Evolutionary conservation across 2,797 vertebrate genomes (phyloP), one percentile per base, ranked within the genome.

Genomic region (Hippocampus kuda): DNA sequence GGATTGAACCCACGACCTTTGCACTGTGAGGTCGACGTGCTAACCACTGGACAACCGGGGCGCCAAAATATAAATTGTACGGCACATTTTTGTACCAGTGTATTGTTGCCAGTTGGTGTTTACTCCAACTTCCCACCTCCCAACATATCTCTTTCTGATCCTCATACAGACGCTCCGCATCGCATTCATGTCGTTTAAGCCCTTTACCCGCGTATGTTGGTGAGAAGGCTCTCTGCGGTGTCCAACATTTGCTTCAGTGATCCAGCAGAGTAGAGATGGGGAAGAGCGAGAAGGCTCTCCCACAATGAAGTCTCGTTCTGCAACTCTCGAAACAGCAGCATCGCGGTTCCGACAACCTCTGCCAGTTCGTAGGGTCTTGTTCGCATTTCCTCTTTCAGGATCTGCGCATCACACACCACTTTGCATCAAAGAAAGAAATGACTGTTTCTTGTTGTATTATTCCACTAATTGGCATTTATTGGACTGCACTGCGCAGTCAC

Each of bases 261-360:
- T 81, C 65, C 72, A 20, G 77, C n/a, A 6, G 77, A 69, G 6
- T 85, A 44, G 65, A 91, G 77, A 12, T 76, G 22, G 3, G 91
- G 90, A 41, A 91, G 7, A 13, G 67, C 74, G 1, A 92, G 70
- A 9, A 93, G 76, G 34, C 54, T 74, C 9, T 92, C 89, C 90
- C 90, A 92, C 54, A 93, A 41, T 0, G 81, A 74, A 0, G 46
- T 76, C 48, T 92, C 74, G 34, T 85, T 82, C 73, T 93, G 92
- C 61, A 92, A 78, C 30, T 74, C 66, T 34, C 86, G 61, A 20
- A 89, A 80, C 20, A 75, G 38, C 68, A 71, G 9, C 68, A 91
- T 2, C 0, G 34, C 54, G 49, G 57, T 30, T 54, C 79, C 88
- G 0, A 80, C 57, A 1, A 44, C 1, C 1, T 59, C 59, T 27